A percentile compares a stretch with the other conserved stretches of the same genome.
Conservation (phyloP, 2,888 invertebrate genomes). For the Morpho achilles region DNA sequence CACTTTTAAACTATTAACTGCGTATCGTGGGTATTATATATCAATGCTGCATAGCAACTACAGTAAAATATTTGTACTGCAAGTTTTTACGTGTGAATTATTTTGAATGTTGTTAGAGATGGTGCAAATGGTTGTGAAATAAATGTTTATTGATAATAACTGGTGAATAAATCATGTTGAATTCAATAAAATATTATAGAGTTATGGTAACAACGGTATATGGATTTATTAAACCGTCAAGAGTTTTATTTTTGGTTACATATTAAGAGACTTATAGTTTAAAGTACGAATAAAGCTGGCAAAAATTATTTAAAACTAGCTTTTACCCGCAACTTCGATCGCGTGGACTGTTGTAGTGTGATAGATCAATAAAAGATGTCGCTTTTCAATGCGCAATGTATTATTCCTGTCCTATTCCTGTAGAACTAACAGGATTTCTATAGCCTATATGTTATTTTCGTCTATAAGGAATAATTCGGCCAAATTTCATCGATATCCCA, state of each 20-base stretch:
- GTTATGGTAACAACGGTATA: slow-evolving; percentile 7
- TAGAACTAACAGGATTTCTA: too few relatives aligned
- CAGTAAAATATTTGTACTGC: slow-evolving; percentile 5
- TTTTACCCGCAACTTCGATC: too few relatives aligned
- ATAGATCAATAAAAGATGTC: too few relatives aligned
- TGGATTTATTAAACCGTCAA: slow-evolving; percentile 1
- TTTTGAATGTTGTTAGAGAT: slow-evolving; percentile 25
- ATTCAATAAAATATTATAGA: slow-evolving; percentile 9
- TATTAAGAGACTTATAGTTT: background rate
- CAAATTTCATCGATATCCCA: too few relatives aligned
- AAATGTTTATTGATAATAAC: slow-evolving; percentile 24
- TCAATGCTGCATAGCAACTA: too few relatives aligned
- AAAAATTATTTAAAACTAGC: background rate
- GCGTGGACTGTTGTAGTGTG: too few relatives aligned
- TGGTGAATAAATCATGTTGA: slow-evolving; percentile 15
- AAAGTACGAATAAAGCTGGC: background rate
- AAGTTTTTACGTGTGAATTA: slow-evolving; percentile 18
- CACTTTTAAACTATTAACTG: too few relatives aligned
- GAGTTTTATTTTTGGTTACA: slow-evolving; percentile 7
- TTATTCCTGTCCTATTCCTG: too few relatives aligned
- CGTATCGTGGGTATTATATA: too few relatives aligned
- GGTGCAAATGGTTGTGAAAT: slow-evolving; percentile 38
- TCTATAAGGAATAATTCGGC: too few relatives aligned
- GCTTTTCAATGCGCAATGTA: too few relatives aligned
- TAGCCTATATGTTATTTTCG: too few relatives aligned